phyloP scores from a whole-genome alignment of 2,888 invertebrate genomes.

The Griposia aprilina region DNA sequence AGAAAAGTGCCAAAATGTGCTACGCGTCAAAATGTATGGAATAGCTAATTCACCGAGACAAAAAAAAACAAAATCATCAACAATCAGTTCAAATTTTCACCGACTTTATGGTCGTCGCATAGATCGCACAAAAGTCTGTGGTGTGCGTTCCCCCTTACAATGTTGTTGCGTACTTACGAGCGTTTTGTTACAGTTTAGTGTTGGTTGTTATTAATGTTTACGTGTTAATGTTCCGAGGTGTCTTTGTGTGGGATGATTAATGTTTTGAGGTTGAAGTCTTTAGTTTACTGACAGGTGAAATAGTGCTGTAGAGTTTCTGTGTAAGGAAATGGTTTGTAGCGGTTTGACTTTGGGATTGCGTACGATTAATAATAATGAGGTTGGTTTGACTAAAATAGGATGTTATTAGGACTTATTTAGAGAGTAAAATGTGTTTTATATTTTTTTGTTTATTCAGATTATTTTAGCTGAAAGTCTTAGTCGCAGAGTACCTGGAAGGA shows the following conservation, averaged over 20 bases:
- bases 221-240: conserved; percentile 24
- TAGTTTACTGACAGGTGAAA: conserved; percentile 15
- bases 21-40: too few relatives aligned
- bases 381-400: neutral
- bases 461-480: neutral
- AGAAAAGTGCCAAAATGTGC: too few relatives aligned
- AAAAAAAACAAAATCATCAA: too few relatives aligned
- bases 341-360: neutral
- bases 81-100: neutral
- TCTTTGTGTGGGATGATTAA: conserved; percentile 40
- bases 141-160: neutral
- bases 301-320: neutral
- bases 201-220: conserved; percentile 30
- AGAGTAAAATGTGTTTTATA: neutral
- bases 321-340: neutral
- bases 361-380: neutral
- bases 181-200: conserved; percentile 33
- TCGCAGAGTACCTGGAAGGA: neutral
- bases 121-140: neutral
- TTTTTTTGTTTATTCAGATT: neutral
- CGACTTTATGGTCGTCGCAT: neutral
- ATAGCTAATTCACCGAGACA: too few relatives aligned
- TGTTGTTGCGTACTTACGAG: conserved; percentile 3
- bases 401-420: neutral
- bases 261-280: neutral